Evolutionary conservation across 1,140 invertebrate species (phyloP), one percentile per base, ranked within the genome.

Genomic region (Pogonus chalceus): DNA sequence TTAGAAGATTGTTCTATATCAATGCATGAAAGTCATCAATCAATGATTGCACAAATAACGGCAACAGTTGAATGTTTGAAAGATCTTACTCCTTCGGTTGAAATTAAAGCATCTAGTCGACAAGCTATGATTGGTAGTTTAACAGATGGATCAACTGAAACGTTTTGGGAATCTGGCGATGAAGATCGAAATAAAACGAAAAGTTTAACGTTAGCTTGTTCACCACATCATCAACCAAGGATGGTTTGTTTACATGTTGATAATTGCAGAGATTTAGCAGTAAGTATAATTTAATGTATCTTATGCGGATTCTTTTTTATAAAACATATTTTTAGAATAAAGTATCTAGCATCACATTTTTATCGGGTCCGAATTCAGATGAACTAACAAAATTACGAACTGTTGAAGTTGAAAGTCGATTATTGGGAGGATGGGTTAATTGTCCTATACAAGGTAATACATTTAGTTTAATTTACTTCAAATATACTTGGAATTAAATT

Each of bases 151-250:
- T 94, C 91, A 1, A 97, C 93, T 0, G 96, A 99, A 72, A 98
- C 96, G 0, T 99, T 98, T 71, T 99, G 96, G 96, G 96, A 99
- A 73, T 96, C 92, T 55, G 94, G 94, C 2, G 95, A 98, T 62
- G 95, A 98, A 66, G 94, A 97, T 71, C 73, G 87, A 51, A 94
- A 93, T 66, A 92, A 92, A 69, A 84, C 87, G 1, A 96, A 97
- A 67, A 78, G 74, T 72, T 66, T 79, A 16, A 73, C 76, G 23
- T 57, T 79, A 16, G 55, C 70, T 2, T 81, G 76, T 52, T 69
- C 72, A 1, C 66, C 78, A 26, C 77, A 78, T 43, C 75, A 79
- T 37, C 74, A 77, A 57, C 83, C 84, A 1, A 76, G 76, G 43
- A 77, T 88, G 52, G 67, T 93, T 2, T 89, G 89, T 60, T 79